Conservation (phyloP, 1,140 invertebrate genomes). For the Atta texana region DNA sequence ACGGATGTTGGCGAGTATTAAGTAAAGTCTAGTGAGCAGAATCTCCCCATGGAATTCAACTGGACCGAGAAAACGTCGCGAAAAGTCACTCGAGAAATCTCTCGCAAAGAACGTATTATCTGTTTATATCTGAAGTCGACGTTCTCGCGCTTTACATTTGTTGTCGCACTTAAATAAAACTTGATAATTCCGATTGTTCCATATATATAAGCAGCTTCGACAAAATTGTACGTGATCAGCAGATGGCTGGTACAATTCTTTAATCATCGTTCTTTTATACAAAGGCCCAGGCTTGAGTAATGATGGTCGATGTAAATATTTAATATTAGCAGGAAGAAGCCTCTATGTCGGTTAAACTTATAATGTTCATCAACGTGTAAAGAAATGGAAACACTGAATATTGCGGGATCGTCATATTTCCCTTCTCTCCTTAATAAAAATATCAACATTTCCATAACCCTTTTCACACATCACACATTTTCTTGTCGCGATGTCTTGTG, state of each 20-base stretch:
- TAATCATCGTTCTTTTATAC: slow-evolving; percentile 36
- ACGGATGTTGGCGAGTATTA: slow-evolving; percentile 26
- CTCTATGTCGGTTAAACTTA: not conserved
- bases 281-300: not conserved
- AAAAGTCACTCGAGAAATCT: not conserved
- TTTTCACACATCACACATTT: slow-evolving; percentile 21
- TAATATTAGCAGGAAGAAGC: slow-evolving; percentile 37
- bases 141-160: not conserved
- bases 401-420: slow-evolving; percentile 28
- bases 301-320: not conserved
- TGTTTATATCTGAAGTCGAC: not conserved
- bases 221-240: slow-evolving; percentile 19
- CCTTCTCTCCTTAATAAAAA: not conserved
- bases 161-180: not conserved
- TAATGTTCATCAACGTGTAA: slow-evolving; percentile 40
- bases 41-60: not conserved
- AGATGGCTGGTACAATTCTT: slow-evolving; percentile 23
- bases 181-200: not conserved
- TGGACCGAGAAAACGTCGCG: not conserved
- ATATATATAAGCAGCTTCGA: not conserved
- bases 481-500: slow-evolving; percentile 17
- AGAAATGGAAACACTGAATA: slow-evolving; percentile 22
- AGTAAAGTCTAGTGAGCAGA: slow-evolving; percentile 29
- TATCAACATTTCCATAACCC: slow-evolving; percentile 23
- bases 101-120: not conserved